phyloP scores from a whole-genome alignment of 2,797 vertebrate genomes.

The Pseudochromis fuscus region DNA sequence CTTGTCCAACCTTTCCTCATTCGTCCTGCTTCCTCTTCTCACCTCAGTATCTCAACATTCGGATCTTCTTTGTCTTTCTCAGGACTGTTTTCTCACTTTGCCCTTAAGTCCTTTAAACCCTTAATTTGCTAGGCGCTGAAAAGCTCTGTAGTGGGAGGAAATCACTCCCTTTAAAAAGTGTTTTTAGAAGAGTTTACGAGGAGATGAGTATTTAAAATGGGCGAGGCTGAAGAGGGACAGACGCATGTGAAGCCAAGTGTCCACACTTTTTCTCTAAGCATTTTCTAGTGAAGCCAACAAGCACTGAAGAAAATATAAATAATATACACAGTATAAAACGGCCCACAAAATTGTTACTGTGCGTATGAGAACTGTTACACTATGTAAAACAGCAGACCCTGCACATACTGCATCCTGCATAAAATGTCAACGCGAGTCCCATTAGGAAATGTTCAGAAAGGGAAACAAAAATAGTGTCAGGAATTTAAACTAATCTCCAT shows the following conservation, averaged over 20 bases:
- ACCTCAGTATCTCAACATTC: constrained; percentile 1
- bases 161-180: neutral
- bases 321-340: too few relatives aligned
- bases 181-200: constrained; percentile 21
- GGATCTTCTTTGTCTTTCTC: neutral
- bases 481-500: neutral
- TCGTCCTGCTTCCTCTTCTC: neutral
- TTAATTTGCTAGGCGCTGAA: constrained; percentile 6
- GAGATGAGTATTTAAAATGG: constrained; percentile 17
- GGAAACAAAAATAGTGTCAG: neutral
- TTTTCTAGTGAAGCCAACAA: neutral
- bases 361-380: too few relatives aligned
- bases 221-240: neutral
- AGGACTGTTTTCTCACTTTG: neutral
- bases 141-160: constrained; percentile 6
- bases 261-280: neutral
- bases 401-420: neutral
- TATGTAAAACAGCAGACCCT: neutral
- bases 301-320: too few relatives aligned
- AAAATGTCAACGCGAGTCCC: neutral
- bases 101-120: constrained; percentile 9
- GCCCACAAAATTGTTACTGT: too few relatives aligned
- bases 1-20: neutral
- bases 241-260: neutral
- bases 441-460: neutral